Conservation (phyloP, 2,113 vertebrate species). For the Microcebus murinus region DNA sequence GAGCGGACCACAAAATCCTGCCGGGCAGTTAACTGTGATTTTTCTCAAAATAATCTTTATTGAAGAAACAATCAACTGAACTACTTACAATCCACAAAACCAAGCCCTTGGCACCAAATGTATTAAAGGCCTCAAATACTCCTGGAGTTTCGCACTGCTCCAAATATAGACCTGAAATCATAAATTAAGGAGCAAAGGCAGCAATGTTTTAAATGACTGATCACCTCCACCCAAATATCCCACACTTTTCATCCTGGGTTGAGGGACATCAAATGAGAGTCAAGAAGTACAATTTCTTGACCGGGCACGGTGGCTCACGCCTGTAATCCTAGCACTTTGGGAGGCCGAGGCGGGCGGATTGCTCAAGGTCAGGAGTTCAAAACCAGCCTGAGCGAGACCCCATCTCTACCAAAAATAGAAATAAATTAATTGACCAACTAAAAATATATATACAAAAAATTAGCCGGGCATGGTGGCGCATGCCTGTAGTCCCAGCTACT, state of each 20-base stretch:
- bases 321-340: too few species aligned
- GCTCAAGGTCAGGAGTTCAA: too few species aligned
- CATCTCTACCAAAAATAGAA: too few species aligned
- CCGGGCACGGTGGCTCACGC: too few species aligned
- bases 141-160: background rate
- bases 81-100: background rate
- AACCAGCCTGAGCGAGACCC: too few species aligned
- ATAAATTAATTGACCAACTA: too few species aligned
- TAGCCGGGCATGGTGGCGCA: too few species aligned
- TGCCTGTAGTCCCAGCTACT: too few species aligned
- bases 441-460: too few species aligned
- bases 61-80: background rate
- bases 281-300: constrained; percentile 27
- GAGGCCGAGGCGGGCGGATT: too few species aligned
- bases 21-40: background rate
- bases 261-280: background rate
- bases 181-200: background rate
- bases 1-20: background rate
- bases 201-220: background rate
- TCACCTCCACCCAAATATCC: background rate
- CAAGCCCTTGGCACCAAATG: background rate
- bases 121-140: constrained; percentile 17
- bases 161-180: constrained; percentile 43
- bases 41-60: background rate
- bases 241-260: background rate